A percentile compares a stretch with the other conserved stretches of the same genome.
Evolutionary conservation across 2,113 vertebrate species (phyloP).

Genomic region (Zosterops lateralis): DNA sequence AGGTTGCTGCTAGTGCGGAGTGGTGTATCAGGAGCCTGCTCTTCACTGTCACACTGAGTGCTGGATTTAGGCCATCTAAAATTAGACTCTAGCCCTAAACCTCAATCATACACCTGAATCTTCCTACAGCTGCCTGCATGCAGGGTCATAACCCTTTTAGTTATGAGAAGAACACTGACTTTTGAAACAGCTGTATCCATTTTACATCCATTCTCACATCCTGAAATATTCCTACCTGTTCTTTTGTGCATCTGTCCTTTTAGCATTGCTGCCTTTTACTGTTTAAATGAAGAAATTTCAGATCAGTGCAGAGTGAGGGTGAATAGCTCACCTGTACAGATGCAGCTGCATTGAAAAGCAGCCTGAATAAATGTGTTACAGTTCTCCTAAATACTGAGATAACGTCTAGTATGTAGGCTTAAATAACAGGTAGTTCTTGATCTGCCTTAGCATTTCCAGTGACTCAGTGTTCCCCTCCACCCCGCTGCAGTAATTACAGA

Average conservation of each 20-base stretch:
- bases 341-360: background rate
- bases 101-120: background rate
- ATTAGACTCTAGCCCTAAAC: background rate
- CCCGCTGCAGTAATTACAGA: background rate
- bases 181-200: background rate
- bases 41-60: background rate
- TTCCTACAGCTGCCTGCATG: background rate
- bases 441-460: background rate
- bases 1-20: rapidly evolving
- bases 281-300: background rate
- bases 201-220: background rate
- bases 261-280: background rate
- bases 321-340: background rate
- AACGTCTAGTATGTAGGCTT: background rate
- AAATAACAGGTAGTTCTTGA: conserved; percentile 48
- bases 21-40: rapidly evolving
- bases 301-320: background rate
- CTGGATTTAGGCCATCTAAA: conserved; percentile 33
- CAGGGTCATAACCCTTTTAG: background rate
- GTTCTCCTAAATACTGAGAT: background rate
- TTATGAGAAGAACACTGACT: background rate
- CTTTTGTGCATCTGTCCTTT: background rate
- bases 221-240: background rate
- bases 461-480: background rate
- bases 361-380: background rate